Evolutionary conservation across 2,888 invertebrate genomes (phyloP), one percentile per base, ranked within the genome.

Genomic region (Allophyes oxyacanthae): DNA sequence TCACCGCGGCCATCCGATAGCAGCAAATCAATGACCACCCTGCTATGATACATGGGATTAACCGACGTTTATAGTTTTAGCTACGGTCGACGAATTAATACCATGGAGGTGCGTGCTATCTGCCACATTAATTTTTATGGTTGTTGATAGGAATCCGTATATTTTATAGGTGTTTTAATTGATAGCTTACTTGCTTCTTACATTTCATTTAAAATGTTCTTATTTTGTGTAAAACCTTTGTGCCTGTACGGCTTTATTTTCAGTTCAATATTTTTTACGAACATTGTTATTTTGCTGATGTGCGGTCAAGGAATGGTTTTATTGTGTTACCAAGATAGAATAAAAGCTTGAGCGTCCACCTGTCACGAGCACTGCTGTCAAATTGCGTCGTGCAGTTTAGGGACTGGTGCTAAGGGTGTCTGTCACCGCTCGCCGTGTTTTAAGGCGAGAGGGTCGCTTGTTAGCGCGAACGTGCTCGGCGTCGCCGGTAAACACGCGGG

Each of bases 401-500:
- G 80, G 79, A 78, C 28, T 70, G 56, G 62, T 73, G 83, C 79
- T 89, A 87, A 89, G 88, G 90, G 87, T 72, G 82, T 69, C 62
- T 74, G 78, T 76, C 76, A 85, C 87, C 83, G 80, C 75, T 73
- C 73, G 83, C 85, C 79, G 79, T 86, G 88, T 87, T 87, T 84
- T 79, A 79, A 77, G 78, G 79, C 78, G 82, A 69, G 83, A 81
- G 84, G 85, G 85, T 80, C 81, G 87, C 92, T 92, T 92, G 93
- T 93, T 92, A 92, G 89, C 83, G 85, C 83, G 92, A 87, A 92
- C 93, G 92, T 92, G 92, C 91, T 90, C 88, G 85, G 82, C 87
- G 86, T 84, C 88, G 85, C 89, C 89, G 89, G 93, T 88, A 92
- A 92, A 93, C 92, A 92, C 91, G 92, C 91, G 94, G 91, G 92